These are phyloP conservation scores for Parauchenoglanis ngamensis DNA, from an alignment of 2,797 vertebrate species.

Conservation along the genomic window DNA sequence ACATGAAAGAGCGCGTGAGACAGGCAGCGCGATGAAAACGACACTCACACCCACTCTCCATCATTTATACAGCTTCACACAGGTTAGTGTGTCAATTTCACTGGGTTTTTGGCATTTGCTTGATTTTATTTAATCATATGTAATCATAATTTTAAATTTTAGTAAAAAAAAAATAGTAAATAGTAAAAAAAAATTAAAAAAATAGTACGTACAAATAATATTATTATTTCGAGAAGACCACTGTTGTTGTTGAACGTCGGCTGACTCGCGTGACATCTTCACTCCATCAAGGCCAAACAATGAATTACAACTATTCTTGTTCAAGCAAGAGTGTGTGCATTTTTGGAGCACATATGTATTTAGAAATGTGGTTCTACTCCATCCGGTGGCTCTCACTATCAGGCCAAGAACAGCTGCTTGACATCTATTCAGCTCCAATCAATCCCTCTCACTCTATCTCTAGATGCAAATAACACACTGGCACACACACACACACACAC, in stretches of 20 bases:
- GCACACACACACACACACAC: neutral
- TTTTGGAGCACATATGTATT: conserved; percentile 2
- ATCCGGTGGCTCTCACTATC: conserved; percentile 48
- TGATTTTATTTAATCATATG: neutral
- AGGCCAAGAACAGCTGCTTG: conserved; percentile 54
- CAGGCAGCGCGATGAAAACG: neutral
- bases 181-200: neutral
- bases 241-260: neutral
- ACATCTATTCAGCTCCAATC: conserved; percentile 59
- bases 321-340: conserved; percentile 32
- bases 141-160: neutral
- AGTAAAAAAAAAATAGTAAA: neutral
- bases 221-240: neutral
- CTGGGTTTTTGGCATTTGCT: too few species aligned
- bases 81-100: conserved; percentile 16
- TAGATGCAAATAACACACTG: conserved; percentile 13
- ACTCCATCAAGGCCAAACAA: conserved; percentile 34
- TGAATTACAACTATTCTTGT: conserved; percentile 22
- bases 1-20: conserved; percentile 39
- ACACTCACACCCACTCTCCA: conserved; percentile 11
- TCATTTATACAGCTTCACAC: conserved; percentile 9
- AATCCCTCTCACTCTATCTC: conserved; percentile 28
- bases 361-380: conserved; percentile 28
- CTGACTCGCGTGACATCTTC: conserved; percentile 29
- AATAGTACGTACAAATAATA: neutral